Percentiles rank a stretch among this genome's conserved stretches.
Evolutionary conservation across 2,113 vertebrate species (phyloP).

Genomic region (Protobothrops mucrosquamatus): DNA sequence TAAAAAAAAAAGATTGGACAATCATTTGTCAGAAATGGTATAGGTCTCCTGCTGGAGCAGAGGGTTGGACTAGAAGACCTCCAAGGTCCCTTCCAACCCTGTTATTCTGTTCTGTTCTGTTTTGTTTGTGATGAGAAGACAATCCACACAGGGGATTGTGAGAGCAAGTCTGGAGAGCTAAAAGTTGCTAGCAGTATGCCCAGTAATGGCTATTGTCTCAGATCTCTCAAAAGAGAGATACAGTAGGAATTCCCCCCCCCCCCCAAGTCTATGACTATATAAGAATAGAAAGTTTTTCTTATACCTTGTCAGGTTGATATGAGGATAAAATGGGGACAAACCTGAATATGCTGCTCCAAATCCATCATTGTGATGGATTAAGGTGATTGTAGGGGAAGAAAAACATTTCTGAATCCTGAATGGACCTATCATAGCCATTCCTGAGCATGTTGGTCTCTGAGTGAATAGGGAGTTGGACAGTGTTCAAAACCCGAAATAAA

Average conservation of each 20-base stretch:
- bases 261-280: neutral
- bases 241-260: neutral
- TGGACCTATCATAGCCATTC: neutral
- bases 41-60: neutral
- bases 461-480: neutral
- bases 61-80: neutral
- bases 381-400: neutral
- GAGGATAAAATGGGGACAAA: neutral
- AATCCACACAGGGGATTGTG: neutral
- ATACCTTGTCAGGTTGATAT: neutral
- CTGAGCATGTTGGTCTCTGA: neutral
- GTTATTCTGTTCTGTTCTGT: neutral
- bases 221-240: neutral
- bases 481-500: neutral
- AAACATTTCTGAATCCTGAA: neutral
- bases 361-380: neutral
- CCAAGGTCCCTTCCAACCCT: too few relatives aligned
- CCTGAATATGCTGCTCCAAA: neutral
- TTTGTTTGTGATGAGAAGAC: neutral
- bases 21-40: neutral
- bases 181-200: neutral
- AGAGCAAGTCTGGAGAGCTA: neutral
- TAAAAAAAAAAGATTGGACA: neutral
- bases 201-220: neutral
- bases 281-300: neutral